Conservation (phyloP, 2,113 vertebrate species). For the Hippocampus zosterae region DNA sequence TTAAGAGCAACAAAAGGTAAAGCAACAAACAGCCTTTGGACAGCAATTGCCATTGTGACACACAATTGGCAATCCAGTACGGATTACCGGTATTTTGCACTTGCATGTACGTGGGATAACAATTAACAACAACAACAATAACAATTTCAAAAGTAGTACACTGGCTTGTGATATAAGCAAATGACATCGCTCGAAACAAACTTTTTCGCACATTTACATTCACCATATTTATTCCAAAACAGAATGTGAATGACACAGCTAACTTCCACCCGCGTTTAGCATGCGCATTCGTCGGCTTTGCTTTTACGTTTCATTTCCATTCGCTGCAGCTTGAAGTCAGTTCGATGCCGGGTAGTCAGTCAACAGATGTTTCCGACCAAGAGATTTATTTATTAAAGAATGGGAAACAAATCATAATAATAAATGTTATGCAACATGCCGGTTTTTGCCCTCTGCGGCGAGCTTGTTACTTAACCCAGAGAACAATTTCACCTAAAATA, state of each 20-base stretch:
- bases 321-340: background rate
- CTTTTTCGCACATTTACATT: too few species aligned
- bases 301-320: background rate
- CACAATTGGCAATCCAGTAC: slow-evolving; percentile 40
- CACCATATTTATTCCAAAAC: background rate
- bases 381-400: background rate
- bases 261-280: background rate
- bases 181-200: background rate
- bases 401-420: background rate
- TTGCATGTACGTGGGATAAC: background rate
- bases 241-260: background rate
- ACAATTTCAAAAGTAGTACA: background rate
- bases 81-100: slow-evolving; percentile 41
- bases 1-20: slow-evolving; percentile 47
- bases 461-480: background rate
- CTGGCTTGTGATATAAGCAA: background rate
- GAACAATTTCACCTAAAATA: background rate
- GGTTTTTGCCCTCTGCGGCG: background rate
- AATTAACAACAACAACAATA: too few species aligned
- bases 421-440: background rate
- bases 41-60: slow-evolving; percentile 29
- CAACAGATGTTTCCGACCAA: background rate
- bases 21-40: slow-evolving; percentile 35
- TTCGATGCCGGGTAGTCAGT: background rate
- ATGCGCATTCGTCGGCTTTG: background rate